phyloP scores from a whole-genome alignment of 1,140 invertebrate genomes.

The Teleogryllus occipitalis region DNA sequence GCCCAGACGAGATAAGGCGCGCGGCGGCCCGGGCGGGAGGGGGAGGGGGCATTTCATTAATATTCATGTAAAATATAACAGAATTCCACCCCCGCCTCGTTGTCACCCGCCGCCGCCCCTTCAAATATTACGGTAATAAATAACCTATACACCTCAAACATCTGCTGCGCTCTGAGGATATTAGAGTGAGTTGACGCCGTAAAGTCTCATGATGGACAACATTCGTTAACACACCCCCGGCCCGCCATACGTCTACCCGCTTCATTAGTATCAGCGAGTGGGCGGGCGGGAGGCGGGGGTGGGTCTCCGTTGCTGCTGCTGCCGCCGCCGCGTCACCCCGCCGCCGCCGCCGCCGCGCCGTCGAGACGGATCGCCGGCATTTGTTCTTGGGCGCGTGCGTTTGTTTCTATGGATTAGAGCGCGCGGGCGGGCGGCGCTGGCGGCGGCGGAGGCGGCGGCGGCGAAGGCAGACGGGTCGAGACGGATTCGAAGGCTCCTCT shows the following conservation, averaged over 20 bases:
- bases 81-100: not conserved
- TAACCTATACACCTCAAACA: conserved; percentile 1
- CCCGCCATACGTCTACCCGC: conserved; percentile 2
- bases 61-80: conserved; percentile 6
- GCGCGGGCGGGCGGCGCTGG: too few relatives aligned
- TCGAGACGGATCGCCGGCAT: not conserved
- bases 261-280: not conserved
- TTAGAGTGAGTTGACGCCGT: not conserved
- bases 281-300: not conserved
- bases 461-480: not conserved
- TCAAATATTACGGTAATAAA: conserved; percentile 6
- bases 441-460: too few relatives aligned
- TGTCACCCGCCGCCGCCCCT: not conserved
- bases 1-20: not conserved
- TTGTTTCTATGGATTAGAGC: not conserved
- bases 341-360: too few relatives aligned
- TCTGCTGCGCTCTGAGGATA: not conserved
- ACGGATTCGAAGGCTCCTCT: not conserved
- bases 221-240: not conserved
- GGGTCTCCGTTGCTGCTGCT: not conserved
- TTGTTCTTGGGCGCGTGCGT: not conserved
- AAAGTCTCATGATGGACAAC: not conserved
- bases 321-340: not conserved
- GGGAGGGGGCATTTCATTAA: not conserved
- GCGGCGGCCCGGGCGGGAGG: too few relatives aligned